Conservation (phyloP, 2,113 vertebrate species). For the Microcebus murinus region DNA sequence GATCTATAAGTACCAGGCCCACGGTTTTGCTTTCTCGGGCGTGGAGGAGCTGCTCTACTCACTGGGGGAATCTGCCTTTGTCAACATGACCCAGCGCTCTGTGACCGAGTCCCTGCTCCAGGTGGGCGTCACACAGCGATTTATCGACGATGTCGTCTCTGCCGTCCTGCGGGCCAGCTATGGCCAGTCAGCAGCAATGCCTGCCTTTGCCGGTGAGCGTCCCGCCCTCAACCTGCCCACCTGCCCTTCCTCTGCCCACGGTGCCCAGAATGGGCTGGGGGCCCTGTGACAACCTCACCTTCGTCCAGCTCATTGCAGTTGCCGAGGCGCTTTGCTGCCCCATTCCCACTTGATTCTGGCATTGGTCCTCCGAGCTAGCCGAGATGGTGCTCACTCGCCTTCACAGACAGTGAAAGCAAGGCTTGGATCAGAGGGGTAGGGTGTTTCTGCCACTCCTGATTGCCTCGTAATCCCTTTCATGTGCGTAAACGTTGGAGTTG, state of each 20-base stretch:
- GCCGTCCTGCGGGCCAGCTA: slow-evolving; percentile 96
- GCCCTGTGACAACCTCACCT: background rate
- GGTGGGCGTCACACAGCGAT: slow-evolving; percentile 95
- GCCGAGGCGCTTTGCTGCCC: background rate
- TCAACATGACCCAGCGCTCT: slow-evolving; percentile 96
- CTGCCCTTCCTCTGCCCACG: background rate
- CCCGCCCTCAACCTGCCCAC: background rate
- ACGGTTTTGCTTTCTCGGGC: slow-evolving; percentile 95
- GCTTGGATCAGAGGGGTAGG: background rate
- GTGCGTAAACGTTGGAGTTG: background rate
- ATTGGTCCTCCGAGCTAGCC: background rate
- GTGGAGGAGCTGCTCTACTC: slow-evolving; percentile 95
- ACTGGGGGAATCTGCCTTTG: slow-evolving; percentile 92
- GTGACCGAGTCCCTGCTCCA: slow-evolving; percentile 95
- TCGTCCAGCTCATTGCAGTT: background rate
- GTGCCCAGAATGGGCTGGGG: background rate
- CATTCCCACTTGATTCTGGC: background rate
- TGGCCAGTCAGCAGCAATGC: slow-evolving; percentile 94
- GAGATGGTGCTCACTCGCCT: background rate
- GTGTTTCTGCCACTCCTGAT: background rate
- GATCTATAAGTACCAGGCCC: slow-evolving; percentile 98
- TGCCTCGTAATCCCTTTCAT: background rate
- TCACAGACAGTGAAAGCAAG: background rate
- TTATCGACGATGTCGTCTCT: slow-evolving; percentile 95
- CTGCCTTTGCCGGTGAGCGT: slow-evolving; percentile 94